Conservation (phyloP, 1,140 invertebrate species). For the Drosophila pseudoobscura region DNA sequence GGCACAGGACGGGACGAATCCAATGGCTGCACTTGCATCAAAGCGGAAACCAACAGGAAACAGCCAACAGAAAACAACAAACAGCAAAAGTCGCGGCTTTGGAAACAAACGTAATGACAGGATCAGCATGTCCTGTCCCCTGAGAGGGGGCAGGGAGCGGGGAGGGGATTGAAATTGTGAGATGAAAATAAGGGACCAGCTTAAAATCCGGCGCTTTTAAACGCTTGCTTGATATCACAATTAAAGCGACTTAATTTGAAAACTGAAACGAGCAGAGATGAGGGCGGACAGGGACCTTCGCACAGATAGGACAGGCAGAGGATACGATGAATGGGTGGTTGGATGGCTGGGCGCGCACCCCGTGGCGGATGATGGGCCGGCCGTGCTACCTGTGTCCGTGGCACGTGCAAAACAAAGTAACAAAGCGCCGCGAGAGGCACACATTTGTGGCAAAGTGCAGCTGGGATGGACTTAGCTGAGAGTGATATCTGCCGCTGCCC, state of each 20-base stretch:
- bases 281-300: conserved; percentile 3
- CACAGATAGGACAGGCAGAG: conserved; percentile 3
- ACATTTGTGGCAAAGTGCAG: conserved; percentile 69
- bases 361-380: conserved; percentile 41
- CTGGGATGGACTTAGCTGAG: conserved; percentile 36
- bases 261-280: conserved; percentile 60
- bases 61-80: conserved; percentile 57
- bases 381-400: conserved; percentile 61
- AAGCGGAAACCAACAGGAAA: conserved; percentile 66
- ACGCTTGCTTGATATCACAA: conserved; percentile 81
- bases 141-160: not conserved
- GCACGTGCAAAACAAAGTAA: conserved; percentile 66
- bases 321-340: conserved; percentile 13
- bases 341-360: conserved; percentile 45
- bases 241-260: conserved; percentile 82
- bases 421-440: conserved; percentile 22
- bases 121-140: conserved; percentile 63
- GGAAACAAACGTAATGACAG: conserved; percentile 78
- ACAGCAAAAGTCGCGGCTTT: conserved; percentile 77
- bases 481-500: conserved; percentile 33
- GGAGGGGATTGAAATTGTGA: not conserved
- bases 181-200: conserved; percentile 36
- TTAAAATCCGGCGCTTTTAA: conserved; percentile 68
- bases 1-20: not conserved
- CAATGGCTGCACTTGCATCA: conserved; percentile 37